phyloP scores from a whole-genome alignment of 2,113 vertebrate genomes.

The Pteropus alecto region DNA sequence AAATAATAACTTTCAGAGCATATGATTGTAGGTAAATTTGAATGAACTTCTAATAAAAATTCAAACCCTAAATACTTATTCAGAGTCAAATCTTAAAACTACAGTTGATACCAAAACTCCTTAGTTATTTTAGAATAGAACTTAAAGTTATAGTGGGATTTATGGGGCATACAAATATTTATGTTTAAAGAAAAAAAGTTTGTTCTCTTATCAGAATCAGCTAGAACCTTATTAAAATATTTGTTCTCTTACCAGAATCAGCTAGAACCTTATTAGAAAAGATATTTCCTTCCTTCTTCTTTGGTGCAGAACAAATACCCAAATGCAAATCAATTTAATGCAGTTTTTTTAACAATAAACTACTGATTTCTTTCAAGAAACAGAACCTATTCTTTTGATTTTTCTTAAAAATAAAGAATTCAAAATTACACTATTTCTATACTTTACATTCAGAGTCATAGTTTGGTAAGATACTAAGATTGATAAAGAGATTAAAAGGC shows the following conservation, averaged over 20 bases:
- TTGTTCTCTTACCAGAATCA: background rate
- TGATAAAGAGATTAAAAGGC: background rate
- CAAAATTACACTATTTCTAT: background rate
- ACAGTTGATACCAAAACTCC: background rate
- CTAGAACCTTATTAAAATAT: background rate
- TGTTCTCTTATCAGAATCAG: background rate
- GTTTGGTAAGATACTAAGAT: background rate
- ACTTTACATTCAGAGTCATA: background rate
- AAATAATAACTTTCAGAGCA: background rate
- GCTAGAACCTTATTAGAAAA: background rate
- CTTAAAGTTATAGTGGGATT: background rate
- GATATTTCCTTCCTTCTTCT: background rate
- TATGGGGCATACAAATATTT: background rate
- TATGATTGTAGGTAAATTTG: background rate
- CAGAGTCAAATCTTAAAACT: background rate
- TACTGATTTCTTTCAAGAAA: background rate
- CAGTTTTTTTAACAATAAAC: background rate
- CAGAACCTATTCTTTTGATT: background rate
- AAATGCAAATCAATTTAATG: slow-evolving; percentile 11
- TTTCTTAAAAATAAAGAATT: background rate
- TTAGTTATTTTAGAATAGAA: background rate
- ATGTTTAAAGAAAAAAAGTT: background rate
- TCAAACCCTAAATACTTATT: background rate
- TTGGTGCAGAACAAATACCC: background rate
- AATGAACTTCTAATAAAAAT: background rate